phyloP scores from a whole-genome alignment of 1,140 invertebrate genomes.

The Halictus rubicundus region DNA sequence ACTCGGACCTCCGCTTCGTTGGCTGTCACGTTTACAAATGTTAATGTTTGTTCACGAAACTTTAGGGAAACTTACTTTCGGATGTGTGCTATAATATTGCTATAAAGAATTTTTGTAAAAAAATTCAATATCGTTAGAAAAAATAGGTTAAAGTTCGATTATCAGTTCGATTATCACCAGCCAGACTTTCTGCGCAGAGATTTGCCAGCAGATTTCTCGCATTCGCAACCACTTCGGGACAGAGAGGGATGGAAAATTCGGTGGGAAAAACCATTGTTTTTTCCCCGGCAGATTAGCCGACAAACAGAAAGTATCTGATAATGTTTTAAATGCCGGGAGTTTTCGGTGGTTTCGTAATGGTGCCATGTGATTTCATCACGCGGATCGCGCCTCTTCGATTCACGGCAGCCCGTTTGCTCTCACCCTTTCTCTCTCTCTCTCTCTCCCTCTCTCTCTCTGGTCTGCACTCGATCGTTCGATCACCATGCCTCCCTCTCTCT shows the following conservation, averaged over 20 bases:
- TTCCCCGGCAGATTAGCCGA: background rate
- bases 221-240: too few relatives aligned
- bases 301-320: slow-evolving; percentile 18
- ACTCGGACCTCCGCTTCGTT: too few relatives aligned
- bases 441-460: slow-evolving; percentile 37
- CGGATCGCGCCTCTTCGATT: slow-evolving; percentile 43
- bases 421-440: slow-evolving; percentile 45
- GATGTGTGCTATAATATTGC: too few relatives aligned
- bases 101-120: too few relatives aligned
- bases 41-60: too few relatives aligned
- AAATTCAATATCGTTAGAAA: too few relatives aligned
- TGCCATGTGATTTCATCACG: slow-evolving; percentile 56
- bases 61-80: too few relatives aligned
- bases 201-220: too few relatives aligned
- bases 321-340: slow-evolving; percentile 38
- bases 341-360: slow-evolving; percentile 42
- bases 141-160: too few relatives aligned
- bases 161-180: too few relatives aligned
- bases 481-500: slow-evolving; percentile 22
- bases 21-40: too few relatives aligned
- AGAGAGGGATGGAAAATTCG: background rate
- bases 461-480: background rate
- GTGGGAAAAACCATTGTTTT: background rate
- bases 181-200: too few relatives aligned
- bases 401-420: slow-evolving; percentile 2